Conservation (phyloP, 1,140 invertebrate genomes). For the Anagrus nilaparvatae region DNA sequence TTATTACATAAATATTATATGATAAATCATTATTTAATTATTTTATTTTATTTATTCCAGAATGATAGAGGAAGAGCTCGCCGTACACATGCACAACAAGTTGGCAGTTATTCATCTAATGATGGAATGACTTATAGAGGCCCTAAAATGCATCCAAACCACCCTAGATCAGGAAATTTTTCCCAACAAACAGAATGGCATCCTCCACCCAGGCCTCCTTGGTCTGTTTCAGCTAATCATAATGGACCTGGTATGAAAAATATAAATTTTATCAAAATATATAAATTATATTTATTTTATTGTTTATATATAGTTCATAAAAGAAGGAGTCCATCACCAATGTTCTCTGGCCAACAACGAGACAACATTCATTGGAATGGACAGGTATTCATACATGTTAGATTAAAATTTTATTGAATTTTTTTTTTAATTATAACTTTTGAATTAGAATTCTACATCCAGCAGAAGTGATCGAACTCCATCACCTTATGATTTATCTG, state of each 20-base stretch:
- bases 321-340: slow-evolving; percentile 34
- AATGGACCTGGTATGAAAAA: slow-evolving; percentile 8
- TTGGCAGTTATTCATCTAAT: no score
- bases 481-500: slow-evolving; percentile 36
- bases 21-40: not conserved
- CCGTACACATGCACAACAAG: no score
- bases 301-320: slow-evolving; percentile 21
- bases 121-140: no score
- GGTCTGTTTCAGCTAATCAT: slow-evolving; percentile 8
- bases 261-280: not conserved
- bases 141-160: no score
- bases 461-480: slow-evolving; percentile 31
- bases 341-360: slow-evolving; percentile 26
- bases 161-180: not conserved
- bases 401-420: slow-evolving; percentile 2
- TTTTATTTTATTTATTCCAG: not conserved
- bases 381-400: slow-evolving; percentile 21
- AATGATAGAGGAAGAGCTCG: no score
- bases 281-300: slow-evolving; percentile 5
- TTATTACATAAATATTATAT: no score
- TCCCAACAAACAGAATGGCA: slow-evolving; percentile 11
- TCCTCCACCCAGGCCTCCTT: slow-evolving; percentile 10
- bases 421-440: slow-evolving; percentile 10
- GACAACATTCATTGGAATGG: slow-evolving; percentile 33
- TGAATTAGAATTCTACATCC: slow-evolving; percentile 25